These are phyloP conservation scores for Hippocampus barbouri DNA, from an alignment of 2,113 vertebrate species.

Conservation along the genomic window DNA sequence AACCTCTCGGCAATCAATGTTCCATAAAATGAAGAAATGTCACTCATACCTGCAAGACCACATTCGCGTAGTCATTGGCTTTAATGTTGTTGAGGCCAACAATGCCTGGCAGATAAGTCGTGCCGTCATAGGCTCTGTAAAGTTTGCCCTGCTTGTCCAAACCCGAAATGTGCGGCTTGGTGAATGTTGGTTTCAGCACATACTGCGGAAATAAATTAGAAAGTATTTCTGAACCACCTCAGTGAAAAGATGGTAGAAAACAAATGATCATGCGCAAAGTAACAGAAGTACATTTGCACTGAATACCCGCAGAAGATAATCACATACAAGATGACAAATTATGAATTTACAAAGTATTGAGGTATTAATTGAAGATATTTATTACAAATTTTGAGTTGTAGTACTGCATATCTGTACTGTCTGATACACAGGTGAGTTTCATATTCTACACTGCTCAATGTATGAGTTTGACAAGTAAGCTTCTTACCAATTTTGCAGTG, in stretches of 20 bases:
- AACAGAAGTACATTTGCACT: not conserved
- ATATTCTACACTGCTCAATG: too few relatives aligned
- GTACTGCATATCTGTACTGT: too few relatives aligned
- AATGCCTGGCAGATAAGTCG: slow-evolving; percentile 94
- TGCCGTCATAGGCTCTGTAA: slow-evolving; percentile 93
- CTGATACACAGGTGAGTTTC: too few relatives aligned
- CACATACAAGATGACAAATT: not conserved
- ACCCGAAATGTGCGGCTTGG: slow-evolving; percentile 85
- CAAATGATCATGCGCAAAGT: not conserved
- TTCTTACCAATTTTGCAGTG: too few relatives aligned
- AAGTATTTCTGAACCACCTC: slow-evolving; percentile 3
- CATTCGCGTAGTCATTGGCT: slow-evolving; percentile 96
- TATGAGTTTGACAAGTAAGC: too few relatives aligned
- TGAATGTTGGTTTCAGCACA: slow-evolving; percentile 94
- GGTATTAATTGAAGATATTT: not conserved
- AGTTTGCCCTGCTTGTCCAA: slow-evolving; percentile 94
- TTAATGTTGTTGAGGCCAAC: slow-evolving; percentile 98
- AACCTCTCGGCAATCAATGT: not conserved
- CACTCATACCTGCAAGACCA: slow-evolving; percentile 85
- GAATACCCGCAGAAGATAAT: not conserved
- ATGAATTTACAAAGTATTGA: not conserved
- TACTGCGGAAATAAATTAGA: slow-evolving; percentile 74
- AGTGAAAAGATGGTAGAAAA: not conserved
- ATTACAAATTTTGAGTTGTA: too few relatives aligned
- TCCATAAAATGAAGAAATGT: not conserved